Percentiles rank a stretch among this genome's conserved stretches.
Conservation (phyloP, 2,113 vertebrate genomes). For the Coptodon rendalli region DNA sequence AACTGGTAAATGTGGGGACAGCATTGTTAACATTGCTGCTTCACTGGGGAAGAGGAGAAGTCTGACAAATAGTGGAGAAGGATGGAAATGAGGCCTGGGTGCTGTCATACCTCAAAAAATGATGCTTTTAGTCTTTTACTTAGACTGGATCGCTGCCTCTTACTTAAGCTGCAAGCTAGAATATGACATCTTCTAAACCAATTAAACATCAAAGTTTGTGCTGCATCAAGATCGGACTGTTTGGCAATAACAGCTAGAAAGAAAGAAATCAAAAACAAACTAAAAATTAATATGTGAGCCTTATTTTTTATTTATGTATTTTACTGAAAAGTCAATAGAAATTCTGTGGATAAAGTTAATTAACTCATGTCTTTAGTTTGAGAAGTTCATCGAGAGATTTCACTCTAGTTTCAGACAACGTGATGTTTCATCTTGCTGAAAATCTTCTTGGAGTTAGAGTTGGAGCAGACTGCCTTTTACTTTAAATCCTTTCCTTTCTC, state of each 20-base stretch:
- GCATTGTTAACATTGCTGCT: conserved; percentile 71
- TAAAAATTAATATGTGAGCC: background rate
- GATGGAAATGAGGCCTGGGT: conserved; percentile 54
- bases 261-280: background rate
- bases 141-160: conserved; percentile 25
- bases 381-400: background rate
- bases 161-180: conserved; percentile 10
- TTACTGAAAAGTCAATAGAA: background rate
- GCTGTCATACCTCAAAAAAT: conserved; percentile 57
- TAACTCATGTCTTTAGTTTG: background rate
- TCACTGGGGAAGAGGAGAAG: conserved; percentile 52
- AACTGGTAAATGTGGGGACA: conserved; percentile 72
- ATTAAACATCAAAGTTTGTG: conserved; percentile 55
- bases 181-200: conserved; percentile 53
- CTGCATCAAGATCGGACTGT: conserved; percentile 19
- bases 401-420: background rate
- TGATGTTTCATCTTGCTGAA: background rate
- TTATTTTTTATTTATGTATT: background rate
- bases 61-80: conserved; percentile 48
- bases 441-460: background rate
- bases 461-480: background rate
- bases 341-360: conserved; percentile 1
- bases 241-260: conserved; percentile 5
- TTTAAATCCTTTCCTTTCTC: background rate
- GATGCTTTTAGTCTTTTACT: conserved; percentile 48